Evolutionary conservation across 2,888 invertebrate species (phyloP).

Genomic region (Cartodere bifasciata): DNA sequence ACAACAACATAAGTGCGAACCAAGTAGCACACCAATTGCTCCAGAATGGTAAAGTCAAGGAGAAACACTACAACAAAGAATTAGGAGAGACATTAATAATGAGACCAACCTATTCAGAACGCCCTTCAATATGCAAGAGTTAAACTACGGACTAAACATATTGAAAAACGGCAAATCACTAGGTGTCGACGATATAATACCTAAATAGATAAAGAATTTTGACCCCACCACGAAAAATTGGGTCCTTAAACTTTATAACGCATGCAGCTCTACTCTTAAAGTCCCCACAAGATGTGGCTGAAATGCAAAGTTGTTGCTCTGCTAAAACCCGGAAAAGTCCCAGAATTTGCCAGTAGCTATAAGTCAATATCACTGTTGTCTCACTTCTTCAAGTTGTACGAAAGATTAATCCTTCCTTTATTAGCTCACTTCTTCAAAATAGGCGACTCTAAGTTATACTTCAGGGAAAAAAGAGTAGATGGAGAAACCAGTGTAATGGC

Average conservation of each 20-base stretch:
- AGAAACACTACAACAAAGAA: too few species aligned
- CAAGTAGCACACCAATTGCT: slow-evolving; percentile 6
- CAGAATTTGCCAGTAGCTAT: too few species aligned
- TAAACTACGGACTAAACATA: slow-evolving; percentile 3
- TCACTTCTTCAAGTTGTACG: too few species aligned
- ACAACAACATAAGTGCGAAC: slow-evolving; percentile 5
- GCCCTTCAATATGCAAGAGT: slow-evolving; percentile 6
- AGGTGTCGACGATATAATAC: slow-evolving; percentile 4
- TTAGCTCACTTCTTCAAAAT: too few species aligned
- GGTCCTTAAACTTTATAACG: slow-evolving; percentile 3
- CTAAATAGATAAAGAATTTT: slow-evolving; percentile 7
- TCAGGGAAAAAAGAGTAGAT: not conserved
- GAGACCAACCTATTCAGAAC: too few species aligned
- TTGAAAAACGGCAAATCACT: slow-evolving; percentile 5
- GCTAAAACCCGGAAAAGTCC: too few species aligned
- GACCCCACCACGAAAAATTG: slow-evolving; percentile 4
- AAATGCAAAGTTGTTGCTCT: too few species aligned
- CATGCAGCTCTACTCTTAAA: too few species aligned
- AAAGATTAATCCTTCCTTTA: too few species aligned
- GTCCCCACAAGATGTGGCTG: too few species aligned
- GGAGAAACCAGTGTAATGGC: not conserved
- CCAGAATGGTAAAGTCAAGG: slow-evolving; percentile 6
- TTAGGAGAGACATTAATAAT: too few species aligned
- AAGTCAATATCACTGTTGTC: too few species aligned
- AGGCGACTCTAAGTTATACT: not conserved